These are phyloP conservation scores for Zaprionus taronus DNA, from an alignment of 1,140 invertebrate genomes.

Conservation along the genomic window DNA sequence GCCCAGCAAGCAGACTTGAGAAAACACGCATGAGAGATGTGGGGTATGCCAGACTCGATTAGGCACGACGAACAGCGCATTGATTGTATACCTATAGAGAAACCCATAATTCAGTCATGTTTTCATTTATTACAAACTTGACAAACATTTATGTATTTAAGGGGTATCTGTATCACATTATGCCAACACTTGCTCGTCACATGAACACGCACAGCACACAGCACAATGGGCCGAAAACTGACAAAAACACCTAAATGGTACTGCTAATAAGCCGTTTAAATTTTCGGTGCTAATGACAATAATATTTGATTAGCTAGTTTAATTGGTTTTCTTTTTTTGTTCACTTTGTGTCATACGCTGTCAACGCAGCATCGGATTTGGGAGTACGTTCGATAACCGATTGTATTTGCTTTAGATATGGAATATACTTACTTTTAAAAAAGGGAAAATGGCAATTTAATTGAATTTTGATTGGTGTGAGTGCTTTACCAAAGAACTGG, in stretches of 20 bases:
- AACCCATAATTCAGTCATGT: not conserved
- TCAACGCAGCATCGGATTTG: slow-evolving; percentile 35
- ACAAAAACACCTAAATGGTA: slow-evolving; percentile 70
- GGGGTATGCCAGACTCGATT: not conserved
- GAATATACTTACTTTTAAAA: not conserved
- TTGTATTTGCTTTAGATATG: not conserved
- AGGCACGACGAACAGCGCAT: too few species aligned
- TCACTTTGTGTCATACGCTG: slow-evolving; percentile 66
- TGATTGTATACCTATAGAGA: too few species aligned
- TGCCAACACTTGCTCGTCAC: not conserved
- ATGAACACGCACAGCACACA: slow-evolving; percentile 11
- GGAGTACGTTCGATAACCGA: not conserved
- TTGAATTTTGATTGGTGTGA: not conserved
- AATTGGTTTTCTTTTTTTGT: slow-evolving; percentile 73
- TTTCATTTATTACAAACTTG: not conserved
- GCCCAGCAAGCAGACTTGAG: slow-evolving; percentile 27
- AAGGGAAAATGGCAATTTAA: not conserved
- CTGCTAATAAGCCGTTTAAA: slow-evolving; percentile 80
- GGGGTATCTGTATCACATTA: slow-evolving; percentile 11
- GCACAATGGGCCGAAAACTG: slow-evolving; percentile 27
- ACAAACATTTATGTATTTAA: not conserved
- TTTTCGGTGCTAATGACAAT: slow-evolving; percentile 73
- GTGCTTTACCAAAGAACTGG: too few species aligned
- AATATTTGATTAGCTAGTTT: slow-evolving; percentile 78
- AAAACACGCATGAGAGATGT: not conserved